Percentiles rank a stretch among this genome's conserved stretches.
These are phyloP conservation scores for Eristalis intricaria DNA, from an alignment of 2,888 invertebrate genomes.

Conservation along the genomic window DNA sequence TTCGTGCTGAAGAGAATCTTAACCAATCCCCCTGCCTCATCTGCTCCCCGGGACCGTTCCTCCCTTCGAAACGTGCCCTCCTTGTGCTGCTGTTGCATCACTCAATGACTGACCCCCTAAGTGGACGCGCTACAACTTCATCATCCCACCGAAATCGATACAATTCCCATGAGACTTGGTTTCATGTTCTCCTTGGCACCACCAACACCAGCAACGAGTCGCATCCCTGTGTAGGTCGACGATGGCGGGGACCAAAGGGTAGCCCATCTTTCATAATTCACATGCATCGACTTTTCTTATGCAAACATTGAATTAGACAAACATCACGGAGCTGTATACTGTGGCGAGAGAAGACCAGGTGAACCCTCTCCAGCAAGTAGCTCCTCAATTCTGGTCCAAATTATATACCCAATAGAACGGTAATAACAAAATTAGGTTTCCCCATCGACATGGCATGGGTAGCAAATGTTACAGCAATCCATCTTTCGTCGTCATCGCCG, in stretches of 20 bases:
- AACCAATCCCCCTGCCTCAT: background rate
- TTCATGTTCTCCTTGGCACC: constrained; percentile 25
- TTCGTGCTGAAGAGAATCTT: constrained; percentile 9
- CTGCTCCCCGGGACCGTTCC: background rate
- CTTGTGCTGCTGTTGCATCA: constrained; percentile 44
- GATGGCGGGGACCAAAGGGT: background rate
- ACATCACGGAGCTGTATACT: constrained; percentile 38
- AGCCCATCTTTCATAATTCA: constrained; percentile 67
- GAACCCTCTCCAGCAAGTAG: constrained; percentile 62
- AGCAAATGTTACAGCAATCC: constrained; percentile 67
- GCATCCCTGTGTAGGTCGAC: background rate
- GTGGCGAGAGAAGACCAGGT: constrained; percentile 15
- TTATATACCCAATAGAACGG: constrained; percentile 72
- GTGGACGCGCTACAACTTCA: constrained; percentile 68
- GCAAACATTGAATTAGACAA: constrained; percentile 72
- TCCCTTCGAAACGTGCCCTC: constrained; percentile 55
- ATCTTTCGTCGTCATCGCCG: constrained; percentile 30
- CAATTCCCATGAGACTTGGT: constrained; percentile 69
- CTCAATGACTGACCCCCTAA: constrained; percentile 64
- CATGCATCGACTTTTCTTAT: constrained; percentile 69
- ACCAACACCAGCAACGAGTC: background rate
- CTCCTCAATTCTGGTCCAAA: constrained; percentile 70
- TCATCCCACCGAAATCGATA: constrained; percentile 68
- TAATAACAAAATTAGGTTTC: constrained; percentile 72
- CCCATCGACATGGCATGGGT: constrained; percentile 51